phyloP scores from a whole-genome alignment of 2,113 vertebrate genomes.

The Lampris megalopsis region DNA sequence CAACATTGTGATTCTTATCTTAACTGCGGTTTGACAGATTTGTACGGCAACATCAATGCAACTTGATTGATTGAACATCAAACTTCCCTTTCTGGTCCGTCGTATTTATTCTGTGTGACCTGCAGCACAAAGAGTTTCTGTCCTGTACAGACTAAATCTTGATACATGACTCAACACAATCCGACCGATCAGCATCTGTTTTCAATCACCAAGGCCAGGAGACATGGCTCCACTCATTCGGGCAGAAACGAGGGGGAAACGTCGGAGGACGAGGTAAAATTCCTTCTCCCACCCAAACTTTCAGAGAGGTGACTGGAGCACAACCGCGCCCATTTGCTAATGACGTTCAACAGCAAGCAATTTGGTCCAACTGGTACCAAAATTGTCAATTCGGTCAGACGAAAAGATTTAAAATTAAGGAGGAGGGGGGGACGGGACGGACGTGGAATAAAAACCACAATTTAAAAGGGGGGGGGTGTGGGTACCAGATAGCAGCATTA shows the following conservation, averaged over 20 bases:
- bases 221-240: slow-evolving; percentile 41
- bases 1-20: too few species aligned
- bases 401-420: not conserved
- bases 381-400: not conserved
- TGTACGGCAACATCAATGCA: too few species aligned
- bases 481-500: not conserved
- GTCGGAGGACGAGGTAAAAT: slow-evolving; percentile 37
- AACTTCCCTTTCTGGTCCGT: not conserved
- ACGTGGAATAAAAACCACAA: not conserved
- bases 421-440: too few species aligned
- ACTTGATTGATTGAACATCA: too few species aligned
- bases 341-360: not conserved
- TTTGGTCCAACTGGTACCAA: not conserved
- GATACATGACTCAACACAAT: slow-evolving; percentile 39
- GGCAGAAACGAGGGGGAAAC: not conserved
- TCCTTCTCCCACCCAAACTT: slow-evolving; percentile 2
- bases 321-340: slow-evolving; percentile 45
- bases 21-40: too few species aligned
- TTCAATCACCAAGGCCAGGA: slow-evolving; percentile 28
- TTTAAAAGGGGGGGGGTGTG: not conserved
- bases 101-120: not conserved
- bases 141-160: not conserved
- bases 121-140: not conserved
- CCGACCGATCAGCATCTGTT: slow-evolving; percentile 41
- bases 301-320: not conserved